Percentiles rank a stretch among this genome's conserved stretches.
These are phyloP conservation scores for Crocodylus rhombifer DNA, from an alignment of 2,797 vertebrate genomes.

Conservation along the genomic window DNA sequence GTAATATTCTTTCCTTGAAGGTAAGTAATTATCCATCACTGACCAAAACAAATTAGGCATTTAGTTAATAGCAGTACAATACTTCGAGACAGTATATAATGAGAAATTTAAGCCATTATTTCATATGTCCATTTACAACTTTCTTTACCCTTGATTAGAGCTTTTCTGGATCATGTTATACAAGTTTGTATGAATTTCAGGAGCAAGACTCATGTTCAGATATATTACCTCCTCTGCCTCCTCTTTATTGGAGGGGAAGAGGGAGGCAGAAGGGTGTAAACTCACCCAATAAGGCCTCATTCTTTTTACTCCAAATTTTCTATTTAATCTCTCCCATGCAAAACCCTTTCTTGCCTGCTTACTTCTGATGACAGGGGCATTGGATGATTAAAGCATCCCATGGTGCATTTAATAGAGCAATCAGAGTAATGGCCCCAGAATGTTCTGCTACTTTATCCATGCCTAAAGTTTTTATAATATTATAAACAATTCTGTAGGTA, in stretches of 20 bases:
- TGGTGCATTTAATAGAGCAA: neutral
- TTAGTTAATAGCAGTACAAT: rapidly evolving
- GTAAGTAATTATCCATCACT: neutral
- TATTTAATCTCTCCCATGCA: neutral
- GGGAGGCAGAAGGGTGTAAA: neutral
- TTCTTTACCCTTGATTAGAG: neutral
- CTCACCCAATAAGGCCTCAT: rapidly evolving
- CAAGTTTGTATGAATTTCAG: neutral
- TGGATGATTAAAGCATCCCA: neutral
- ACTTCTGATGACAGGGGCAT: neutral
- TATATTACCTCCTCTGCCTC: neutral
- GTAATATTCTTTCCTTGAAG: neutral
- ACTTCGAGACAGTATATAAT: neutral
- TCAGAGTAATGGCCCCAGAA: neutral
- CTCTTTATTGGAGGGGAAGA: neutral
- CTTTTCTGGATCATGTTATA: neutral
- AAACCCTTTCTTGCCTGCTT: neutral
- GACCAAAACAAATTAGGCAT: rapidly evolving
- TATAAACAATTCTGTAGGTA: neutral
- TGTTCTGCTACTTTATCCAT: neutral
- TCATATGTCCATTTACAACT: neutral
- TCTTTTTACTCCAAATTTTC: neutral
- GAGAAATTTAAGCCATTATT: neutral
- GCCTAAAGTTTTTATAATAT: neutral
- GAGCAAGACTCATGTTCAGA: neutral